Conservation (phyloP, 2,113 vertebrate genomes). For the Trochalopteron elliotii region DNA sequence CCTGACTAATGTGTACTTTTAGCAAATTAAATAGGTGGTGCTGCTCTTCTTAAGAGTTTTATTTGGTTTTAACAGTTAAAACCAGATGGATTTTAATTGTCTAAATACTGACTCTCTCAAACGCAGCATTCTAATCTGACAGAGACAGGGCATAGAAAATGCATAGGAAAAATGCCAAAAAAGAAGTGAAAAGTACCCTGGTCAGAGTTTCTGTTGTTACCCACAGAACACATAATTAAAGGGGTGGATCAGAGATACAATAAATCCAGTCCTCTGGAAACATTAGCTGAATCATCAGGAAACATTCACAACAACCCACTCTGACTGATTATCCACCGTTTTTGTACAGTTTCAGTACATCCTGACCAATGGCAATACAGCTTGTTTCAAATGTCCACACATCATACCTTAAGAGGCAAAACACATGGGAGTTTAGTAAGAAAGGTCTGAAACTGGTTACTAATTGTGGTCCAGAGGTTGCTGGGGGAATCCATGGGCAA, state of each 20-base stretch:
- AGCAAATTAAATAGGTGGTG: not conserved
- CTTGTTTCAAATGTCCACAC: not conserved
- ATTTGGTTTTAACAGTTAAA: not conserved
- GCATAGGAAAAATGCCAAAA: not conserved
- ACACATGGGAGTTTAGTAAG: constrained; percentile 93
- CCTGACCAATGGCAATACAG: not conserved
- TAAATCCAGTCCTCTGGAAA: not conserved
- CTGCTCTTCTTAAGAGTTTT: not conserved
- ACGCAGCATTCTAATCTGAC: not conserved
- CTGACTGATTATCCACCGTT: not conserved
- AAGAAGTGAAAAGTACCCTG: not conserved
- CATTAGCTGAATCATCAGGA: not conserved
- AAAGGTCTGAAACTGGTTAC: constrained; percentile 98
- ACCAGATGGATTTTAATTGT: not conserved
- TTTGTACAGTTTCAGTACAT: not conserved
- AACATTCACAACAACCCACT: not conserved
- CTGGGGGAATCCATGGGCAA: constrained; percentile 98
- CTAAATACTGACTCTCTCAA: not conserved
- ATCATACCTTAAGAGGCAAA: constrained; percentile 93
- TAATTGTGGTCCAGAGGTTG: constrained; percentile 97
- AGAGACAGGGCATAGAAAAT: not conserved
- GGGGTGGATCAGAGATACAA: not conserved
- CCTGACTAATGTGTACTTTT: not conserved
- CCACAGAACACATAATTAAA: not conserved
- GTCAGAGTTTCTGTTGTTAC: not conserved